Base-by-base conservation (phyloP, 2,888 invertebrate genomes). In the Leptura quadrifasciata region DNA sequence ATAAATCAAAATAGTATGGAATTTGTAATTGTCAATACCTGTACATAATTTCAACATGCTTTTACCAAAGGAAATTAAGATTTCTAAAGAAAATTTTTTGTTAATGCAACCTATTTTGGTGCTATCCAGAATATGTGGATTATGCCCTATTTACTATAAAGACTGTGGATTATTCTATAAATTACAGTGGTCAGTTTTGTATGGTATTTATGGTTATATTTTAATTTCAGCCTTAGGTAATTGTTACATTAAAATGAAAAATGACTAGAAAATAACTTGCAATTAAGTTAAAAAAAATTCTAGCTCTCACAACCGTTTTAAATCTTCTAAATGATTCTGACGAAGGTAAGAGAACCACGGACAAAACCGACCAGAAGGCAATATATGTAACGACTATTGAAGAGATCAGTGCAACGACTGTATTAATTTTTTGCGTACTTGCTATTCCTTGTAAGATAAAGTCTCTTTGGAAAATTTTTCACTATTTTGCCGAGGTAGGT, bases 121-220 rank as follows among this genome's bases (percentile, higher is more conserved):
- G 3, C 15, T 68, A 17, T 17, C 68, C 17, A 68, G 68, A 54
- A 24, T 68, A 52, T 68, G 52, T 20, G 68, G 68, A 6, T 27
- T 68, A 24, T 68, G 68, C 15, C 68, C 68, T 10, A 31, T 68
- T 55, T 63, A 21, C n/a, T 63, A 63, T 20, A 31, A 39, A n/a
- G 39, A 63, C 5, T 39, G 63, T 35, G 63, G 63, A 18, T 10
- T 39, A 39, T 63, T 63, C 15, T 63, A 63, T 35, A 31, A 31
- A n/a, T 63, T 63, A 20, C 31, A 63, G n/a, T n/a, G n/a, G n/a
- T 63, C 63, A 35, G 31, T 39, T 39, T 39, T 63, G 1, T 63
- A 63, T 63, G 63, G 10, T 12, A 18, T 63, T 20, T 63, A 63
- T 17, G 35, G 63, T 63, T 63, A 39, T 35, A 39, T 39, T 10